Evolutionary conservation across 2,888 invertebrate genomes (phyloP), one percentile per base, ranked within the genome.

Genomic region (Proisotoma minuta): DNA sequence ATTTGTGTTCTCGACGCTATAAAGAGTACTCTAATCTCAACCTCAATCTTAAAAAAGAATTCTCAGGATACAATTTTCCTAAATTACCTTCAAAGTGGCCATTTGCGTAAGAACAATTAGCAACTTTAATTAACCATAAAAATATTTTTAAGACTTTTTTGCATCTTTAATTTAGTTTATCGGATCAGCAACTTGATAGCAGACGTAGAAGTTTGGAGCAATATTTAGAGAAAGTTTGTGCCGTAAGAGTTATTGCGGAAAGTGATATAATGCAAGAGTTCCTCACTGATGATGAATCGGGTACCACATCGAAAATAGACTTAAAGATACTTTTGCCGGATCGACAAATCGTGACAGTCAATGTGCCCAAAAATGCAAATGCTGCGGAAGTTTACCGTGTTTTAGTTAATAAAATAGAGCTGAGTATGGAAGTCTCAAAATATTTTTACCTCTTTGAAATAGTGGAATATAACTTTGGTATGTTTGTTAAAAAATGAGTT

Each of bases 81-180:
- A 96, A 96, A 80, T 79, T 99, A 74, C 99, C 99, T 0, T 95
- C 97, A 62, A 99, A 99, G 80, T 98, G 98, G 94, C 95, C 96
- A 59, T 98, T 99, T 78, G 88, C 88, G 77, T 82, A 76, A 78
- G 80, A 75, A 43, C 10, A n/a, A 18, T 15, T 34, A 10, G 15
- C 34, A 34, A 34, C 34, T 34, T 34, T 34, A 15, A 10, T 34
- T 8, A 34, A 34, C 34, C 34, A 15, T 10, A 34, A 34, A 34
- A 10, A 34, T 34, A 15, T 34, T n/a, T n/a, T n/a, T n/a, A n/a
- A n/a, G n/a, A n/a, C n/a, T n/a, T 18, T 8, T 51, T 26, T 20
- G n/a, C 15, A 34, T 34, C 34, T 34, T 34, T 34, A 10, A 8
- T 43, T 18, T 69, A 82, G 82, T 63, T 77, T 99, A 75, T 95